phyloP scores from a whole-genome alignment of 2,888 invertebrate species.

The Abrostola tripartita region DNA sequence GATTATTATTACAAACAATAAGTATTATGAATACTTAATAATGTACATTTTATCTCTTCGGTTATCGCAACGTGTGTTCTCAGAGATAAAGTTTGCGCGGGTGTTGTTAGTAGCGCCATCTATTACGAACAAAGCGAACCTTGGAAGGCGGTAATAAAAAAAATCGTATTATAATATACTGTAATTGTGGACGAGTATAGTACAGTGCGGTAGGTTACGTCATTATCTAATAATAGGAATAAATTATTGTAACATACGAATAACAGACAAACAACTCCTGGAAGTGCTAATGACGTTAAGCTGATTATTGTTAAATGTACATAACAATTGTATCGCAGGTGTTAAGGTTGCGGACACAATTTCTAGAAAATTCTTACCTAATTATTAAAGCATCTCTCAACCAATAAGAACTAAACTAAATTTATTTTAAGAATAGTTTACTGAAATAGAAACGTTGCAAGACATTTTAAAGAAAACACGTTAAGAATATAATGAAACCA shows the following conservation, averaged over 20 bases:
- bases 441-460: neutral
- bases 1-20: neutral
- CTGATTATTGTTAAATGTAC: slow-evolving; percentile 28
- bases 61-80: slow-evolving; percentile 22
- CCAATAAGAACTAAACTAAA: neutral
- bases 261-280: slow-evolving; percentile 44
- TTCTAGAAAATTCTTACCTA: slow-evolving; percentile 38
- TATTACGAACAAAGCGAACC: slow-evolving; percentile 52
- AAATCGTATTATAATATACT: slow-evolving; percentile 20
- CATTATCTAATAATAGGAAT: slow-evolving; percentile 53
- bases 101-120: slow-evolving; percentile 66
- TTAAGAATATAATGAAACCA: slow-evolving; percentile 23
- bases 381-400: neutral
- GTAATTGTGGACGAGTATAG: slow-evolving; percentile 22
- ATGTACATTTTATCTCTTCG: slow-evolving; percentile 23
- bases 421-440: neutral
- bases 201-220: slow-evolving; percentile 40
- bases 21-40: slow-evolving; percentile 2
- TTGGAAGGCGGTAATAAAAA: slow-evolving; percentile 24
- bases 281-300: slow-evolving; percentile 31
- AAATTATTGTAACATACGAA: slow-evolving; percentile 32
- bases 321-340: slow-evolving; percentile 21
- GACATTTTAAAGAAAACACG: neutral
- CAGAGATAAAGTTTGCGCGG: slow-evolving; percentile 25
- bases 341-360: slow-evolving; percentile 15